Evolutionary conservation across 2,888 invertebrate genomes (phyloP).

Genomic region (Agrenia bidenticulata): DNA sequence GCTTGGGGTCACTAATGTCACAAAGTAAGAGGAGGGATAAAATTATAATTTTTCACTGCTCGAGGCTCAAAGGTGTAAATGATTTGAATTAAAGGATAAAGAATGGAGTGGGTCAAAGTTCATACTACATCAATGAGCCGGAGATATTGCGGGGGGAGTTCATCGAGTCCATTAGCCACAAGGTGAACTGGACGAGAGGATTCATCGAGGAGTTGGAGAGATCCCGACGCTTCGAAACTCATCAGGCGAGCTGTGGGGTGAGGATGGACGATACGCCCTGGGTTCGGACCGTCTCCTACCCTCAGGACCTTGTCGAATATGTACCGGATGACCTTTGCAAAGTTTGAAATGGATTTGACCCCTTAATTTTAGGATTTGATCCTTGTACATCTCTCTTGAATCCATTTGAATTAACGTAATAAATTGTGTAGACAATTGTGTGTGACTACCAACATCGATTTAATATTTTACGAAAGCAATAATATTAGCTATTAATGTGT

Average conservation of each 20-base stretch:
- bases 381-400: no score
- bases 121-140: conserved; percentile 18
- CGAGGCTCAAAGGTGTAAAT: no score
- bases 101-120: background rate
- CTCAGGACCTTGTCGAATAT: conserved; percentile 8
- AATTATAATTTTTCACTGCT: no score
- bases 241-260: conserved; percentile 1
- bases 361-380: no score
- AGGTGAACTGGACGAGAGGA: conserved; percentile 23
- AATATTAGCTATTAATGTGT: no score
- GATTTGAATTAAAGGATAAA: no score
- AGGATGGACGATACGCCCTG: background rate
- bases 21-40: background rate
- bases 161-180: conserved; percentile 6
- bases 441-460: no score
- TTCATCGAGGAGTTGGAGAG: conserved; percentile 13
- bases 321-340: conserved; percentile 24
- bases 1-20: background rate
- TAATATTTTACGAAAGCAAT: no score
- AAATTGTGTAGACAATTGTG: no score
- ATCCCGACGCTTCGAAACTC: conserved; percentile 4
- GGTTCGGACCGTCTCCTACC: conserved; percentile 9
- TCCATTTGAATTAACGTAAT: no score
- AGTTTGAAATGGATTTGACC: no score
- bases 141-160: conserved; percentile 19